phyloP scores from a whole-genome alignment of 2,888 invertebrate genomes.

The Caenorhabditis sulstoni region DNA sequence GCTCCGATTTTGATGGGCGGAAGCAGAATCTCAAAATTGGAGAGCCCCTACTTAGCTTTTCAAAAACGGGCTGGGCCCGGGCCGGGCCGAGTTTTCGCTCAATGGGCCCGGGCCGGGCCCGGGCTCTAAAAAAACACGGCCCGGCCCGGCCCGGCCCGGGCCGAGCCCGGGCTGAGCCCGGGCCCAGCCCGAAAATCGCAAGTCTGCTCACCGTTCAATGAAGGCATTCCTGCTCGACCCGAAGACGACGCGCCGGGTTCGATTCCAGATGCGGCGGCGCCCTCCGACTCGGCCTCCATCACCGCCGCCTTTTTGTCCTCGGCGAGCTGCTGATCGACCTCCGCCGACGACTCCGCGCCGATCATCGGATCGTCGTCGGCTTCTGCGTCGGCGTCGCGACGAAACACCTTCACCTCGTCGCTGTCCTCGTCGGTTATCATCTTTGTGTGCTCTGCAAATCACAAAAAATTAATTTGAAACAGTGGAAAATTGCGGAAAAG shows the following conservation, averaged over 20 bases:
- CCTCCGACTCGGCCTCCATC: constrained; percentile 65
- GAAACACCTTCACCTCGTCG: constrained; percentile 59
- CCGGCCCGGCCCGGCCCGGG: no score
- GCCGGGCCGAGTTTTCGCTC: no score
- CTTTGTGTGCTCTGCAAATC: background rate
- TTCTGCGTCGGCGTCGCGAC: constrained; percentile 43
- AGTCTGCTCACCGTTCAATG: no score
- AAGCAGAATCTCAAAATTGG: no score
- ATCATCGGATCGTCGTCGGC: constrained; percentile 51
- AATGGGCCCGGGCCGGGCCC: no score
- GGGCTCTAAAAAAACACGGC: no score
- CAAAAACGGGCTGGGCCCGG: no score
- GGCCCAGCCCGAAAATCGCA: no score
- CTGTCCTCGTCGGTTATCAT: constrained; percentile 61
- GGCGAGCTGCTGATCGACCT: constrained; percentile 65
- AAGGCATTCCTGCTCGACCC: no score
- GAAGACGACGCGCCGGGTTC: constrained; percentile 35
- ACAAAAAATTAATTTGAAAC: background rate
- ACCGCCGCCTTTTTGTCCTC: constrained; percentile 78
- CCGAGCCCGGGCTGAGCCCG: no score
- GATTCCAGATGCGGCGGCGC: background rate
- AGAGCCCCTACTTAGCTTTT: no score
- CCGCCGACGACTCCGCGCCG: constrained; percentile 47
- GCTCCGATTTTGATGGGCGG: no score
- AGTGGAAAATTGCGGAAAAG: constrained; percentile 11